Percentiles rank a stretch among this genome's conserved stretches.
These are phyloP conservation scores for Temnothorax nylanderi DNA, from an alignment of 1,140 invertebrate species.

Conservation along the genomic window DNA sequence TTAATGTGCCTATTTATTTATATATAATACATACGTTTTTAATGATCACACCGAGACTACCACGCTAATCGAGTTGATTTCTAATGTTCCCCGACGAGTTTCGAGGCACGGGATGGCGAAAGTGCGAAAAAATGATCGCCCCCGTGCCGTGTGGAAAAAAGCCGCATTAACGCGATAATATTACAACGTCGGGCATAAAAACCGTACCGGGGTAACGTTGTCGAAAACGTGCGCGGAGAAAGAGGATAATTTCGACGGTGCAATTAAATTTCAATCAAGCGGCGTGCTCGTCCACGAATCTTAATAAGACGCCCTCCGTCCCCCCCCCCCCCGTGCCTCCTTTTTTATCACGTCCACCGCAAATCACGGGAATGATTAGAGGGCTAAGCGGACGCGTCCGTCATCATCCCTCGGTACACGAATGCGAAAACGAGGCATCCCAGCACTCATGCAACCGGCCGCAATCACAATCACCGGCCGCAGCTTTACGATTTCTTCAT, in stretches of 20 bases:
- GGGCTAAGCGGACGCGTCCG: not conserved
- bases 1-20: conserved; percentile 9
- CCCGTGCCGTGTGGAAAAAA: not conserved
- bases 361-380: conserved; percentile 60
- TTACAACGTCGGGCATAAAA: not conserved
- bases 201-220: not conserved
- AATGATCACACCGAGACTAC: not conserved
- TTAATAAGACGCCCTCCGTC: conserved; percentile 16
- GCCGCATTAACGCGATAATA: conserved; percentile 10
- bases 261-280: conserved; percentile 64
- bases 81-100: not conserved
- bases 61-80: not conserved
- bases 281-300: conserved; percentile 27
- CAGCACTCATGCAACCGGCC: not conserved
- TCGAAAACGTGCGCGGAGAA: conserved; percentile 10
- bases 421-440: conserved; percentile 19
- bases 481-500: conserved; percentile 53
- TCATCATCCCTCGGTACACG: conserved; percentile 17
- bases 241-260: conserved; percentile 47
- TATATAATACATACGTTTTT: not conserved
- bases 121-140: conserved; percentile 31
- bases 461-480: conserved; percentile 54
- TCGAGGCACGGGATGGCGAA: not conserved
- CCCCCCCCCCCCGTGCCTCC: not conserved
- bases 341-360: conserved; percentile 38